Percentiles rank a stretch among this genome's conserved stretches.
Conservation (phyloP, 2,888 invertebrate genomes). For the Oasisia sp. region DNA sequence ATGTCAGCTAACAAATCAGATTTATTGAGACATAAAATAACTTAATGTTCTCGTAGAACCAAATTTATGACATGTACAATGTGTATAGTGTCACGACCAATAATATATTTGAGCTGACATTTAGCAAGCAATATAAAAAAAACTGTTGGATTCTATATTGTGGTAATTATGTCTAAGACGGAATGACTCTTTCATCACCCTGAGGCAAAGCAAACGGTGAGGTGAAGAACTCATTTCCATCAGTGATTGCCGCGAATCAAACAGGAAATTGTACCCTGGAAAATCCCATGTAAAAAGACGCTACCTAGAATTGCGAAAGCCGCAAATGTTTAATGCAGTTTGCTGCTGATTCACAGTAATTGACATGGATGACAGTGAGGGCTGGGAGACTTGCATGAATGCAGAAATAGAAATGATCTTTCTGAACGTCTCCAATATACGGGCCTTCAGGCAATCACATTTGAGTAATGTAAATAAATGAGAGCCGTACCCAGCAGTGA, state of each 20-base stretch:
- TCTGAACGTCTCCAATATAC: background rate
- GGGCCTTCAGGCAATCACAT: background rate
- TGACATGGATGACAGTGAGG: background rate
- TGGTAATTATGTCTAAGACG: background rate
- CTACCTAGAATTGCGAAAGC: background rate
- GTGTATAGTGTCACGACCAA: background rate
- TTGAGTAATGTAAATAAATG: background rate
- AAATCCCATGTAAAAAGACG: background rate
- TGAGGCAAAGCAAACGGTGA: background rate
- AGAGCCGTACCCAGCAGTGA: background rate
- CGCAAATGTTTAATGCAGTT: background rate
- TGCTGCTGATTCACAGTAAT: conserved; percentile 2
- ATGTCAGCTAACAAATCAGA: background rate
- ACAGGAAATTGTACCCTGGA: background rate
- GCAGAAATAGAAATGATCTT: conserved; percentile 3
- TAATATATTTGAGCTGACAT: background rate
- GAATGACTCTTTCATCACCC: background rate
- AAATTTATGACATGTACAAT: background rate
- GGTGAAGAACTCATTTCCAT: background rate
- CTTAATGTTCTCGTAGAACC: background rate
- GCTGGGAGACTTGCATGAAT: background rate
- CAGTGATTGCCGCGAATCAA: background rate
- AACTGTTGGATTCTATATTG: background rate
- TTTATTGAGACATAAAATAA: background rate
- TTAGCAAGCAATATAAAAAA: background rate